Evolutionary conservation across 2,888 invertebrate genomes (phyloP), one percentile per base, ranked within the genome.

Genomic region (Thereva unica): DNA sequence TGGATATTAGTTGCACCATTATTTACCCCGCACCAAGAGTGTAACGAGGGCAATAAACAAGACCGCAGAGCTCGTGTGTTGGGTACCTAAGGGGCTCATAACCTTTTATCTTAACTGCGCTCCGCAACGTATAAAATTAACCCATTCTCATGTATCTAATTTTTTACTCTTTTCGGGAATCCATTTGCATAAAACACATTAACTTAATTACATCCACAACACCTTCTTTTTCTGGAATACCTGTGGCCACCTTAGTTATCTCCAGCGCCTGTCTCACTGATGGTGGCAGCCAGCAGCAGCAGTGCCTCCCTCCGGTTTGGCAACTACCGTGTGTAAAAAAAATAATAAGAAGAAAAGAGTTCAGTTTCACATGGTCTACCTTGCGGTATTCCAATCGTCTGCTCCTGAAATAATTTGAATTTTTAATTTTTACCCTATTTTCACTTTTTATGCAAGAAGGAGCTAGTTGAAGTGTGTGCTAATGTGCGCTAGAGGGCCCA

Each of bases 181-280:
- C 64, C 61, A 68, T 68, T 68, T 68, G 56, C 68, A 68, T 68
- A 68, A 68, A 68, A 68, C 68, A 68, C 66, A 68, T 68, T 66
- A 68, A 61, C 56, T 42, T 66, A 68, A 68, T 68, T 68, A 68
- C 68, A 49, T 66, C 47, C 64, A 65, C 55, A 68, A 68, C 68
- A 68, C 66, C 66, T 68, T 68, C 59, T 64, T 49, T 44, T 57
- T 23, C 23, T 35, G 61, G 38, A 41, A 41, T n/a, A n/a, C 40
- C 50, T 49, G 59, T 45, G 23, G 59, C 37, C 59, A 47, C 23
- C 37, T 50, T 40, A 41, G 61, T 61, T 61, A 61, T 61, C 61
- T 41, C 40, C 23, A 23, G 23, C 23, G 23, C 23, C 23, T 23
- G 23, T 23, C 23, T 23, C 2, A 23, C 23, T 23, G 23, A 23